Evolutionary conservation across 2,797 vertebrate species (phyloP).

Genomic region (Pantherophis alleghaniensis): DNA sequence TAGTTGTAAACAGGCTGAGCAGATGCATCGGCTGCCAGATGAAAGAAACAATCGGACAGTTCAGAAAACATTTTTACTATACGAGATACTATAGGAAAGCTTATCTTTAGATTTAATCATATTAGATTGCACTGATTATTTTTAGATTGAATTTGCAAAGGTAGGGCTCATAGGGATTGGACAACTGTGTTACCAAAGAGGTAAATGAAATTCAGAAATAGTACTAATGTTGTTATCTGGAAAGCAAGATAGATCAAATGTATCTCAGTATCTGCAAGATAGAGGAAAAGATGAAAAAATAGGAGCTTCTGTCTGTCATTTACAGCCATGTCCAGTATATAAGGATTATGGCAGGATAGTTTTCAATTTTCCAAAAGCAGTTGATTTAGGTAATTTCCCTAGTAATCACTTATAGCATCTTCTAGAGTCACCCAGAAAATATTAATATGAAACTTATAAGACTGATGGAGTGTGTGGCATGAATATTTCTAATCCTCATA

Average conservation of each 20-base stretch:
- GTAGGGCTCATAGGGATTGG: neutral
- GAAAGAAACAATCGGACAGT: conserved; percentile 20
- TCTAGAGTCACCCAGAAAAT: neutral
- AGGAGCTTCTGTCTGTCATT: neutral
- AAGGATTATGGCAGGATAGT: neutral
- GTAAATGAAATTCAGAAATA: conserved; percentile 19
- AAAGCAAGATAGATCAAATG: conserved; percentile 28
- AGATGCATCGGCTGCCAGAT: conserved; percentile 16
- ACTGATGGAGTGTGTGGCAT: neutral
- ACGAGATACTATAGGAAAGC: neutral
- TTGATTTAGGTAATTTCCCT: neutral
- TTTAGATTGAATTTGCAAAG: conserved; percentile 37
- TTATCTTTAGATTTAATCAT: conserved; percentile 51
- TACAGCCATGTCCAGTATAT: neutral
- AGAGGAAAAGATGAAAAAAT: neutral
- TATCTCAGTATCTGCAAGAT: conserved; percentile 19
- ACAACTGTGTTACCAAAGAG: neutral
- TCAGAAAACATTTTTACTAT: conserved; percentile 24
- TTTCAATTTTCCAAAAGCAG: neutral
- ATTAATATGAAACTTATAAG: neutral
- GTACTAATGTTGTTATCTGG: neutral
- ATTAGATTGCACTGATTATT: conserved; percentile 37
- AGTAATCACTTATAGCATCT: neutral
- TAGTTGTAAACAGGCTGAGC: conserved; percentile 23
- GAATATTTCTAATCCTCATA: neutral